Percentiles rank a stretch among this genome's conserved stretches.
phyloP scores from a whole-genome alignment of 2,797 vertebrate species.

The Paratrypauchen microcephalus region DNA sequence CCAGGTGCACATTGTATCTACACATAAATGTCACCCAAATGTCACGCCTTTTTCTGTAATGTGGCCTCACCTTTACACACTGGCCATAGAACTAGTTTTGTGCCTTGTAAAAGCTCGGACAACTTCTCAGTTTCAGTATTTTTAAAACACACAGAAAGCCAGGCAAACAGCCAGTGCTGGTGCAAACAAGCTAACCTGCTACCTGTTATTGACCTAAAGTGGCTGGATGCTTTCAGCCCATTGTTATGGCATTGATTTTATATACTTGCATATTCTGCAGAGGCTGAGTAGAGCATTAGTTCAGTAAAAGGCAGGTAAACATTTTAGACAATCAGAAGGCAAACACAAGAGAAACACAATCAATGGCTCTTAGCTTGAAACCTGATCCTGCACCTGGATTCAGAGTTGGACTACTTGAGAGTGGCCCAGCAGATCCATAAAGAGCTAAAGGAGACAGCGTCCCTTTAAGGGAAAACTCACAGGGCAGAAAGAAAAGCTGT shows the following conservation, averaged over 20 bases:
- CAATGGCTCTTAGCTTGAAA: conserved; percentile 60
- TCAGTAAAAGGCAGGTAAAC: conserved; percentile 44
- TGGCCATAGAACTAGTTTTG: not conserved
- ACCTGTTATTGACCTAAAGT: conserved; percentile 23
- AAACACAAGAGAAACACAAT: conserved; percentile 55
- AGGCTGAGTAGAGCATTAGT: conserved; percentile 40
- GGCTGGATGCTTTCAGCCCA: conserved; percentile 29
- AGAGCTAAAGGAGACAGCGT: conserved; percentile 45
- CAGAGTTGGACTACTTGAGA: conserved; percentile 47
- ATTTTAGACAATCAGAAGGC: conserved; percentile 45
- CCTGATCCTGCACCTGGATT: conserved; percentile 46
- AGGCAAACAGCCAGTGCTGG: not conserved
- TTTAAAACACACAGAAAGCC: not conserved
- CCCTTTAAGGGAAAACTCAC: conserved; percentile 71
- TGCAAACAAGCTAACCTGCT: conserved; percentile 6
- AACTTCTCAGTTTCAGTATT: not conserved
- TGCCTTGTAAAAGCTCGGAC: not conserved
- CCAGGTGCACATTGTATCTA: conserved; percentile 8
- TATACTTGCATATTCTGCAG: conserved; percentile 29
- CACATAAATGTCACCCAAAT: conserved; percentile 15
- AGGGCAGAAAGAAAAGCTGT: conserved; percentile 55
- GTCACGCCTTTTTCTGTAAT: conserved; percentile 14
- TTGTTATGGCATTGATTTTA: conserved; percentile 33
- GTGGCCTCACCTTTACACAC: conserved; percentile 10
- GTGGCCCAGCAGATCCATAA: conserved; percentile 41